phyloP scores from a whole-genome alignment of 2,797 vertebrate species.

The Triplophysa bombifrons region DNA sequence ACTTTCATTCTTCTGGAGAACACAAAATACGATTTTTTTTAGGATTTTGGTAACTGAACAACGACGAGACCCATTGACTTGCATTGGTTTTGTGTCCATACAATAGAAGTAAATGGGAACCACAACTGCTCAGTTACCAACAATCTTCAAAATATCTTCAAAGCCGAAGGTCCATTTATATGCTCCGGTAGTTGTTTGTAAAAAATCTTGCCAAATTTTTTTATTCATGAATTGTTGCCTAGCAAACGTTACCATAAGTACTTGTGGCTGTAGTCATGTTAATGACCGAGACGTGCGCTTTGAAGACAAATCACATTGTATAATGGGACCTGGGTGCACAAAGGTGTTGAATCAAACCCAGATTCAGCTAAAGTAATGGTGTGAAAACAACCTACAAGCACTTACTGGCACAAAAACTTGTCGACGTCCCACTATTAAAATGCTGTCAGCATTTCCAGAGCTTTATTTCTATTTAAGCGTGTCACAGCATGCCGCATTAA shows the following conservation, averaged over 20 bases:
- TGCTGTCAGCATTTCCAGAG: background rate
- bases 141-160: no score
- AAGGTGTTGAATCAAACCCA: background rate
- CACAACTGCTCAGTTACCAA: no score
- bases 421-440: background rate
- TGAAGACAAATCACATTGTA: background rate
- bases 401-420: background rate
- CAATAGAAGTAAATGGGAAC: no score
- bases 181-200: no score
- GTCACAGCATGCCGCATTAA: background rate
- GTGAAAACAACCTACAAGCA: background rate
- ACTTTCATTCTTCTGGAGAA: no score
- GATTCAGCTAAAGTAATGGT: background rate
- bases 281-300: background rate
- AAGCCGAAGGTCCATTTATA: background rate
- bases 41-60: no score
- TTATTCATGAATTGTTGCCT: background rate
- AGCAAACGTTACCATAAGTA: background rate
- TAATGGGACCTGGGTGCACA: background rate
- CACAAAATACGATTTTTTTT: no score
- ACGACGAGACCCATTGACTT: no score
- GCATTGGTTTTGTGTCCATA: no score
- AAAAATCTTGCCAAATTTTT: no score
- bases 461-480: constrained; percentile 4
- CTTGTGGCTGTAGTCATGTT: background rate